Evolutionary conservation across 2,797 vertebrate genomes (phyloP).

Genomic region (Mormyrops attenuatus): DNA sequence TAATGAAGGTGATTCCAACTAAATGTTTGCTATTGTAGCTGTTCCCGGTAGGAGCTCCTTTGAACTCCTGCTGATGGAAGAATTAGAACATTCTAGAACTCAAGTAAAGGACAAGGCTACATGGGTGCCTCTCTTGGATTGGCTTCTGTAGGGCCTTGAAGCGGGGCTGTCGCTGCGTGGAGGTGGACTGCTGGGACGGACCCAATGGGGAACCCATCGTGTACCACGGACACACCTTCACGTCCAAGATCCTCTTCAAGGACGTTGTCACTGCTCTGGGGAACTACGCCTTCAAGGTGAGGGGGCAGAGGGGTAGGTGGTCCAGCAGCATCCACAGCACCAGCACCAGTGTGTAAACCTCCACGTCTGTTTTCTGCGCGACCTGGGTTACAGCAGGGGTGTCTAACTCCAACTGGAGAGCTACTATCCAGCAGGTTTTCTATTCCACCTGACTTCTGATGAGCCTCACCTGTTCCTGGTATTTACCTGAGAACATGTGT

Average conservation of each 20-base stretch:
- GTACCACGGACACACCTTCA: slow-evolving; percentile 90
- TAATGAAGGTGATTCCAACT: background rate
- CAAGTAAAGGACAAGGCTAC: background rate
- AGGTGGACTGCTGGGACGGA: slow-evolving; percentile 95
- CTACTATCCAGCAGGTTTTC: background rate
- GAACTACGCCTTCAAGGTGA: slow-evolving; percentile 86
- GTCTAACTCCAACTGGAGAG: background rate
- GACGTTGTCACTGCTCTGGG: slow-evolving; percentile 77
- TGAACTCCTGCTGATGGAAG: background rate
- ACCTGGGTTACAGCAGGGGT: slow-evolving; percentile 32
- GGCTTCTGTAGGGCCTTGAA: slow-evolving; percentile 69
- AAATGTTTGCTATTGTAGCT: background rate
- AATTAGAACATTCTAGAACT: background rate
- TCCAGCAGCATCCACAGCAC: background rate
- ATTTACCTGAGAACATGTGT: background rate
- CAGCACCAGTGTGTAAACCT: background rate
- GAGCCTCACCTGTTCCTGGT: background rate
- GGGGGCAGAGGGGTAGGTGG: slow-evolving; percentile 1
- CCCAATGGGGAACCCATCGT: slow-evolving; percentile 82
- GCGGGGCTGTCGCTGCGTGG: slow-evolving; percentile 82
- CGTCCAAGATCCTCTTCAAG: slow-evolving; percentile 90
- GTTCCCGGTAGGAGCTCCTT: background rate
- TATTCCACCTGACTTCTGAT: background rate
- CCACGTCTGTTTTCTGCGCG: slow-evolving; percentile 28
- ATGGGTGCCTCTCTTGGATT: background rate